Conservation (phyloP, 2,797 vertebrate genomes). For the Liasis olivaceus region DNA sequence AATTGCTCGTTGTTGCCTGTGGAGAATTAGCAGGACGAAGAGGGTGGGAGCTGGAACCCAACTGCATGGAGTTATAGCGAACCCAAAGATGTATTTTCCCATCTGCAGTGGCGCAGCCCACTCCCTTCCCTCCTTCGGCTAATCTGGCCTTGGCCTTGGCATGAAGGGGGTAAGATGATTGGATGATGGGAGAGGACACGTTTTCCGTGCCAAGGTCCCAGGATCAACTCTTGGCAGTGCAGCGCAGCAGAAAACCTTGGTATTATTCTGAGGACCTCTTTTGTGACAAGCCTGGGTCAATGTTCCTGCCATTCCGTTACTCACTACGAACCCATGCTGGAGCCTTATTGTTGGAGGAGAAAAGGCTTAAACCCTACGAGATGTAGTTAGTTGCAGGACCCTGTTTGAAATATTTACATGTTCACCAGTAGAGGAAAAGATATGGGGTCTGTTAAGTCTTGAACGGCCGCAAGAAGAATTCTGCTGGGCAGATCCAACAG, state of each 20-base stretch:
- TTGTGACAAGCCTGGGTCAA: no score
- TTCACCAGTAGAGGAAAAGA: not conserved
- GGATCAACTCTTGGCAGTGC: not conserved
- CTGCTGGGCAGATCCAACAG: not conserved
- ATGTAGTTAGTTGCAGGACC: not conserved
- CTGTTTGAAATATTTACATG: not conserved
- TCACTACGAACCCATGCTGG: not conserved
- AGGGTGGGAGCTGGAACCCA: not conserved
- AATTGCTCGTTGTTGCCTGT: not conserved
- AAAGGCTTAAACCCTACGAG: not conserved
- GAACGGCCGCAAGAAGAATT: not conserved
- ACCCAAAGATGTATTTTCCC: not conserved
- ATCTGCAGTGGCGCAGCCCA: no score
- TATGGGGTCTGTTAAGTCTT: not conserved
- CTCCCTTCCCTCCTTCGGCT: not conserved
- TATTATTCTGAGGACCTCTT: not conserved
- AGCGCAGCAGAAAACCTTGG: not conserved
- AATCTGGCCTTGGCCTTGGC: not conserved
- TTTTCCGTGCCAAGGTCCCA: not conserved
- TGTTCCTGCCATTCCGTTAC: not conserved
- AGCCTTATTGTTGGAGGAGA: not conserved
- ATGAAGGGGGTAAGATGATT: not conserved
- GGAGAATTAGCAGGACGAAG: not conserved
- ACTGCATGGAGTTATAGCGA: not conserved
- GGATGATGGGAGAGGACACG: not conserved